Evolutionary conservation across 2,888 invertebrate species (phyloP).

Genomic region (Sabellastarte sp.): DNA sequence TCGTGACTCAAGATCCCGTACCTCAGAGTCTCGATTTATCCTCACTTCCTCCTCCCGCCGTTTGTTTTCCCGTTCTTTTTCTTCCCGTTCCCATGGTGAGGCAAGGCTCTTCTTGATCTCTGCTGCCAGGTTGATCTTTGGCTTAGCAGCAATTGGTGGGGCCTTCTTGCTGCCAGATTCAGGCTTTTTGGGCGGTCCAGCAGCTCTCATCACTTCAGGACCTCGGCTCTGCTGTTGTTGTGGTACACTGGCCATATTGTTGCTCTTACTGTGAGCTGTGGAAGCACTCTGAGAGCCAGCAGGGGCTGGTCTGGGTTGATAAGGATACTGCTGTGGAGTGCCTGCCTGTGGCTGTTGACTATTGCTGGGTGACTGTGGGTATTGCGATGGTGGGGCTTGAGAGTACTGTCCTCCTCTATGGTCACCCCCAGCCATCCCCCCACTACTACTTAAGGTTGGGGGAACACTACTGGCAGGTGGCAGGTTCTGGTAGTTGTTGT

Average conservation of each 20-base stretch:
- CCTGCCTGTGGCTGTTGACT: neutral
- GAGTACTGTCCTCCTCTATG: too few relatives aligned
- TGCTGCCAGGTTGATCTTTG: conserved; percentile 14
- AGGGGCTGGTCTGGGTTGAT: neutral
- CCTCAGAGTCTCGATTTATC: conserved; percentile 25
- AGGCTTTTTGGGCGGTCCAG: neutral
- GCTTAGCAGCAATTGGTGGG: conserved; percentile 24
- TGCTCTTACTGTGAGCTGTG: neutral
- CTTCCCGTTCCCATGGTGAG: conserved; percentile 77
- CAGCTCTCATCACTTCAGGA: neutral
- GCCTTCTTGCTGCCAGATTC: conserved; percentile 10
- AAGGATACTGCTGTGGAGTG: conserved; percentile 2
- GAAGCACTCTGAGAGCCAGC: neutral
- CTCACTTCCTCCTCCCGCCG: conserved; percentile 23
- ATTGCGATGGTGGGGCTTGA: neutral
- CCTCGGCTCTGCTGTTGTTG: neutral
- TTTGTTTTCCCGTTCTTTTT: conserved; percentile 22
- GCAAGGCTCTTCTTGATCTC: conserved; percentile 18
- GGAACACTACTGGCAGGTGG: neutral
- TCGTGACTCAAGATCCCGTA: conserved; percentile 70
- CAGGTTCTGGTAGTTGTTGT: conserved; percentile 10
- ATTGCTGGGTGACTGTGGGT: too few relatives aligned
- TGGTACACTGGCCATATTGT: neutral
- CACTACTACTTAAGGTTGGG: neutral
- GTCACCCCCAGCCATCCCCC: too few relatives aligned